Evolutionary conservation across 1,140 invertebrate species (phyloP), one percentile per base, ranked within the genome.

Genomic region (Heliothis virescens): DNA sequence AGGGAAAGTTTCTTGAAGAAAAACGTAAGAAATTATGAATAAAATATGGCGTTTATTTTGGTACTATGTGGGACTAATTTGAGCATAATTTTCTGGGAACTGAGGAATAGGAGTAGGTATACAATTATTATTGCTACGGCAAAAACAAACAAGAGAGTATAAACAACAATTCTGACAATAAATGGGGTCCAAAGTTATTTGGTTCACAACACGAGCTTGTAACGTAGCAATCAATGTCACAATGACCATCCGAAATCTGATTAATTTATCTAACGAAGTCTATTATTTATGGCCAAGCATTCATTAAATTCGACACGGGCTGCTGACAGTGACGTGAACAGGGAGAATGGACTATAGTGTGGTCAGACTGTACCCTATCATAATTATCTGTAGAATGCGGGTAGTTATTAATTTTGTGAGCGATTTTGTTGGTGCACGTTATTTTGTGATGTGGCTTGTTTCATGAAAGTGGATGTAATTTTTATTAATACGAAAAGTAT

Each of bases 261-360:
- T 89, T 89, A 86, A 87, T 89, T 87, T 83, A 84, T 82, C 82
- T 89, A 89, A 87, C 86, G 85, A 85, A 87, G 55, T 79, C 87
- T 84, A 89, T 87, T 87, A 89, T 87, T 89, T 86, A 87, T 86
- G 82, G 85, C 77, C 77, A 86, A 82, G 80, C 87, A 89, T 89
- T 89, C 86, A 89, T 89, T 89, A 89, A 85, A 86, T 75, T 87
- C 80, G 80, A 82, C 83, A 84, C 80, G 79, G 76, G 57, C 80
- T 57, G 34, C 74, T 71, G 76, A 81, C 26, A 63, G 15, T 63
- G 59, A 75, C 62, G 69, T 63, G 47, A 48, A 60, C 18, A 52
- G 65, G 50, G 13, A 69, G 26, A 52, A 53, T 76, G 29, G 59
- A 26, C 60, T 76, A 53, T 59, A 76, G 59, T 76, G 18, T 76